These are phyloP conservation scores for Thymelicus lineola DNA, from an alignment of 2,888 invertebrate genomes.

Conservation along the genomic window DNA sequence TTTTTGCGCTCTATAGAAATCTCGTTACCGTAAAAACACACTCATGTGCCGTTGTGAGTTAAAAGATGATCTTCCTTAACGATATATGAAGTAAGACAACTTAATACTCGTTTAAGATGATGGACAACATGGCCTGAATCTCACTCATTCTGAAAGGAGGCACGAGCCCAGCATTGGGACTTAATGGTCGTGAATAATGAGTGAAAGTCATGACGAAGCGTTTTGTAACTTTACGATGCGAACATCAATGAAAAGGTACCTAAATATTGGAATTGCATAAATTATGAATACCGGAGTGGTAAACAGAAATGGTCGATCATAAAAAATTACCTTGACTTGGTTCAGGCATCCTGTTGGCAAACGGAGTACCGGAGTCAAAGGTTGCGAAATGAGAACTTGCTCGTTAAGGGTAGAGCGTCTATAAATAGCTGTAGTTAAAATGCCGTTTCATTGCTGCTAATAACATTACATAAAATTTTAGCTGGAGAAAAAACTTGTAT, in stretches of 20 bases:
- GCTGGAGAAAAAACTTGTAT: neutral
- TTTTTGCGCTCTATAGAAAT: too few relatives aligned
- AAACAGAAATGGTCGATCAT: conserved; percentile 30
- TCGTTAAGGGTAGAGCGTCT: conserved; percentile 30
- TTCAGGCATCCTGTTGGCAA: conserved; percentile 34
- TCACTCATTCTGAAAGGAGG: conserved; percentile 5
- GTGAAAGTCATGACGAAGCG: conserved; percentile 1
- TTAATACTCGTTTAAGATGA: neutral
- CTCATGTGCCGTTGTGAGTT: too few relatives aligned
- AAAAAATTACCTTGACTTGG: conserved; percentile 35
- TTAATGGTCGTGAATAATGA: conserved; percentile 8
- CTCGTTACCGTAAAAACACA: too few relatives aligned
- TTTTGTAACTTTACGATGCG: conserved; percentile 4
- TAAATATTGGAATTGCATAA: conserved; percentile 3
- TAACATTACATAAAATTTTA: conserved; percentile 21
- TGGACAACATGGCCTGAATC: neutral
- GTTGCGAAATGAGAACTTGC: conserved; percentile 32
- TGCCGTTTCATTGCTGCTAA: conserved; percentile 44
- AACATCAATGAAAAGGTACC: conserved; percentile 4
- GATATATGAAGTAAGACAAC: neutral
- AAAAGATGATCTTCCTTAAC: too few relatives aligned
- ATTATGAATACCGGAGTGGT: neutral
- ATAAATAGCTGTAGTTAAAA: conserved; percentile 49
- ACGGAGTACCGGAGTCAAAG: conserved; percentile 26
- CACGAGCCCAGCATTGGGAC: neutral